Conservation (phyloP, 2,113 vertebrate genomes). For the Hippocampus guttulatus region DNA sequence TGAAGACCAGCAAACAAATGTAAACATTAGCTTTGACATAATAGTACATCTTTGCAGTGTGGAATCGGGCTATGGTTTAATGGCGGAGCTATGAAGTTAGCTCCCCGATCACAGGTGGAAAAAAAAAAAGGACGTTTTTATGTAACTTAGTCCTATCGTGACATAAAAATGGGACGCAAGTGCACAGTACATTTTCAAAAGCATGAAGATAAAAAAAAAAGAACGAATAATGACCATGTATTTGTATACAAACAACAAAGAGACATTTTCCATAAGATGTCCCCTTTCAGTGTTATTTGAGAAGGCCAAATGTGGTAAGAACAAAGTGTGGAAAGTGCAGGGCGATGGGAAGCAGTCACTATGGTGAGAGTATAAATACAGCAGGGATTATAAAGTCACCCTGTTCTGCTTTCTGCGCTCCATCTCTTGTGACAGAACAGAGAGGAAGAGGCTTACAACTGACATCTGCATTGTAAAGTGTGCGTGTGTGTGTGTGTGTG, state of each 20-base stretch:
- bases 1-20: no score
- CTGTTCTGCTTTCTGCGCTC: slow-evolving; percentile 66
- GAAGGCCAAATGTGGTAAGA: slow-evolving; percentile 2
- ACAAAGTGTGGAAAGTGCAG: slow-evolving; percentile 36
- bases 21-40: no score
- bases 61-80: no score
- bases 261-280: background rate
- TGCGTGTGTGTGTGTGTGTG: slow-evolving; percentile 25
- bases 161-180: no score
- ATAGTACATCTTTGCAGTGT: no score
- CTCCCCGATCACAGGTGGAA: no score
- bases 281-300: background rate
- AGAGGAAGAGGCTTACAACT: slow-evolving; percentile 65
- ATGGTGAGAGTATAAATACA: slow-evolving; percentile 61
- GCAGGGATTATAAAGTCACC: slow-evolving; percentile 68
- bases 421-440: slow-evolving; percentile 63
- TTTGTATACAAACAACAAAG: background rate
- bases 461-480: slow-evolving; percentile 61
- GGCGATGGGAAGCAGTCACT: slow-evolving; percentile 49
- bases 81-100: no score
- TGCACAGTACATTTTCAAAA: no score
- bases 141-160: no score
- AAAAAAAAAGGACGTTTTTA: no score
- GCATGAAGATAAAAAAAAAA: no score
- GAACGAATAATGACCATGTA: slow-evolving; percentile 20